Evolutionary conservation across 1,140 invertebrate species (phyloP).

Genomic region (Augochlora pura): DNA sequence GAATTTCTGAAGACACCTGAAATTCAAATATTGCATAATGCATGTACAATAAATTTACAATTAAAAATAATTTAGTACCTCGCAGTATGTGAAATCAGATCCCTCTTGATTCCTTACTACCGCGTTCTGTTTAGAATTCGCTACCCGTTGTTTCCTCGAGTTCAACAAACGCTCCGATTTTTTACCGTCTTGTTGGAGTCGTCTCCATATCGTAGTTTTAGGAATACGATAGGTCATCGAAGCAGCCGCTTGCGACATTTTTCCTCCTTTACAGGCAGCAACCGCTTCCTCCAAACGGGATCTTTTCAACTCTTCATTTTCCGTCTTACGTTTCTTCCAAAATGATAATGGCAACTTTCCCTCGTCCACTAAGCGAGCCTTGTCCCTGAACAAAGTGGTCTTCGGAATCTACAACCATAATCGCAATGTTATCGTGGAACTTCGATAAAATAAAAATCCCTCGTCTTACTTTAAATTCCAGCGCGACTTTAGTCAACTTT

Average conservation of each 20-base stretch:
- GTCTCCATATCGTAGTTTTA: constrained; percentile 84
- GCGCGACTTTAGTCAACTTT: constrained; percentile 81
- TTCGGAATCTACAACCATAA: constrained; percentile 80
- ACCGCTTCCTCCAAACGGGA: constrained; percentile 81
- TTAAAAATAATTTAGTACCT: constrained; percentile 53
- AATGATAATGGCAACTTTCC: constrained; percentile 81
- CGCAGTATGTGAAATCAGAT: constrained; percentile 68
- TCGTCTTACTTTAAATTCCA: constrained; percentile 75
- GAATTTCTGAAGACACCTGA: constrained; percentile 71
- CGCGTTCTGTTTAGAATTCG: constrained; percentile 23
- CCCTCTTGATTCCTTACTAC: constrained; percentile 42
- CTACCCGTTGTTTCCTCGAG: constrained; percentile 38
- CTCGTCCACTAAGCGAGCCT: constrained; percentile 80
- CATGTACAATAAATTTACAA: constrained; percentile 10
- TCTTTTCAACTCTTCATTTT: constrained; percentile 79
- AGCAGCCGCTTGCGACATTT: constrained; percentile 83
- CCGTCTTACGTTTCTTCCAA: constrained; percentile 78
- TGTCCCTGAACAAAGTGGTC: constrained; percentile 83
- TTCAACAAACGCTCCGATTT: constrained; percentile 47
- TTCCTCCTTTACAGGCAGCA: constrained; percentile 80
- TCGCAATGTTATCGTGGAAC: background rate
- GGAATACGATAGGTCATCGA: constrained; percentile 81
- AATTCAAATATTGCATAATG: constrained; percentile 8
- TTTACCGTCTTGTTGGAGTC: constrained; percentile 77
- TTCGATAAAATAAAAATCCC: constrained; percentile 18